Evolutionary conservation across 2,797 vertebrate species (phyloP).

Genomic region (Girardinus metallicus): DNA sequence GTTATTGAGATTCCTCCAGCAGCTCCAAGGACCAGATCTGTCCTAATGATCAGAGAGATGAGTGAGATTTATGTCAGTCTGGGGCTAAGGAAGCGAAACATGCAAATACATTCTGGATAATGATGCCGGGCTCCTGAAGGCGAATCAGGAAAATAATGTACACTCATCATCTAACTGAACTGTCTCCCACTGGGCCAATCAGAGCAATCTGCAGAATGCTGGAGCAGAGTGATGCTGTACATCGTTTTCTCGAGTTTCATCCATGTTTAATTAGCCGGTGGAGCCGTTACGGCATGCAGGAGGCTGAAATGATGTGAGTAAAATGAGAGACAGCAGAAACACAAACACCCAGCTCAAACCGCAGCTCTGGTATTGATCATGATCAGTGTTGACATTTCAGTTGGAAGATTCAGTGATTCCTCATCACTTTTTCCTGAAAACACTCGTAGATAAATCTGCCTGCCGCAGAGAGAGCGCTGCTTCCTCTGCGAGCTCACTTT

Average conservation of each 20-base stretch:
- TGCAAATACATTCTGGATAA: slow-evolving; percentile 2
- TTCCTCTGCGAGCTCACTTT: slow-evolving; percentile 5
- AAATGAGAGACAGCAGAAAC: neutral
- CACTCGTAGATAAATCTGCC: neutral
- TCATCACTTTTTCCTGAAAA: slow-evolving; percentile 1
- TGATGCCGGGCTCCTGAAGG: neutral
- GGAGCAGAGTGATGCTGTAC: slow-evolving; percentile 6
- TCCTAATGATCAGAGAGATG: slow-evolving; percentile 4
- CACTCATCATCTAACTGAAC: neutral
- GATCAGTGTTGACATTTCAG: neutral
- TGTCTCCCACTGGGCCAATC: slow-evolving; percentile 9
- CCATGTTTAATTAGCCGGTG: slow-evolving; percentile 8
- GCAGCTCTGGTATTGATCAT: slow-evolving; percentile 1
- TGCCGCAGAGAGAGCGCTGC: neutral
- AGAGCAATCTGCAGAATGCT: slow-evolving; percentile 9
- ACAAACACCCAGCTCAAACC: neutral
- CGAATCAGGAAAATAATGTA: slow-evolving; percentile 1
- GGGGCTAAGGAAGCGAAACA: slow-evolving; percentile 1
- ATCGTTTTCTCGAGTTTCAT: neutral
- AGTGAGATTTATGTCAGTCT: slow-evolving; percentile 4
- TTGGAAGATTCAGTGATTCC: neutral
- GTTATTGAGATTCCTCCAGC: slow-evolving; percentile 4
- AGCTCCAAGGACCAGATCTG: slow-evolving; percentile 6
- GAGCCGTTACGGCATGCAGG: neutral
- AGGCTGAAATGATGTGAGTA: neutral